Evolutionary conservation across 2,797 vertebrate genomes (phyloP).

Genomic region (Trichosurus vulpecula): DNA sequence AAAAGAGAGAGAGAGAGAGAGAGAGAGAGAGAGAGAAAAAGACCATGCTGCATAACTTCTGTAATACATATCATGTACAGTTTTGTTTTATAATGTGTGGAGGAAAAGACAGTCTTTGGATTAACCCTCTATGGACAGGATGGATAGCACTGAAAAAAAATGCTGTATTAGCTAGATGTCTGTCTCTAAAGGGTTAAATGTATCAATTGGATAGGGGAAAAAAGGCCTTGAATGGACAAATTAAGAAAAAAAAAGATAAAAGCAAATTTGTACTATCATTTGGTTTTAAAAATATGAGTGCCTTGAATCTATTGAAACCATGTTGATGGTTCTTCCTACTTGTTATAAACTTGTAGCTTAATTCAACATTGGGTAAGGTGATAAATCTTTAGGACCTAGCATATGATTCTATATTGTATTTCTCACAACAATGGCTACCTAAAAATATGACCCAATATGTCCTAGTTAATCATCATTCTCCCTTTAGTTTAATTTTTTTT

Average conservation of each 20-base stretch:
- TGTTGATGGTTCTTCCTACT: conserved; percentile 93
- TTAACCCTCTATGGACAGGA: conserved; percentile 92
- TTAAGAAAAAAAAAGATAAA: conserved; percentile 71
- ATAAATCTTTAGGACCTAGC: conserved; percentile 87
- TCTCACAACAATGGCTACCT: conserved; percentile 89
- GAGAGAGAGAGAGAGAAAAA: conserved; percentile 65
- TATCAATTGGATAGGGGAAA: conserved; percentile 86
- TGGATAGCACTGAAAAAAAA: conserved; percentile 89
- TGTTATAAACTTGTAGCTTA: conserved; percentile 90
- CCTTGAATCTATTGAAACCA: conserved; percentile 95
- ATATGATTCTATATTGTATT: conserved; percentile 87
- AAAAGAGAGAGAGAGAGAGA: conserved; percentile 37
- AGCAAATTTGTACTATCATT: conserved; percentile 93
- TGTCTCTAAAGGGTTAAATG: conserved; percentile 91
- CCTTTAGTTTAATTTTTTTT: conserved; percentile 85
- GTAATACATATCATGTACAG: conserved; percentile 99
- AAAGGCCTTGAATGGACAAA: conserved; percentile 90
- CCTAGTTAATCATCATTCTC: conserved; percentile 94
- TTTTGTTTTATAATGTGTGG: conserved; percentile 95
- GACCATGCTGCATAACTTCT: conserved; percentile 98
- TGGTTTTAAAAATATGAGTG: conserved; percentile 94
- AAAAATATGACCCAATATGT: conserved; percentile 87
- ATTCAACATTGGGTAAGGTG: conserved; percentile 85
- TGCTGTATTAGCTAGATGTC: conserved; percentile 82
- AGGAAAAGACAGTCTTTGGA: conserved; percentile 91